Percentiles rank a stretch among this genome's conserved stretches.
These are phyloP conservation scores for Pangasianodon hypophthalmus DNA, from an alignment of 2,113 vertebrate species.

Conservation along the genomic window DNA sequence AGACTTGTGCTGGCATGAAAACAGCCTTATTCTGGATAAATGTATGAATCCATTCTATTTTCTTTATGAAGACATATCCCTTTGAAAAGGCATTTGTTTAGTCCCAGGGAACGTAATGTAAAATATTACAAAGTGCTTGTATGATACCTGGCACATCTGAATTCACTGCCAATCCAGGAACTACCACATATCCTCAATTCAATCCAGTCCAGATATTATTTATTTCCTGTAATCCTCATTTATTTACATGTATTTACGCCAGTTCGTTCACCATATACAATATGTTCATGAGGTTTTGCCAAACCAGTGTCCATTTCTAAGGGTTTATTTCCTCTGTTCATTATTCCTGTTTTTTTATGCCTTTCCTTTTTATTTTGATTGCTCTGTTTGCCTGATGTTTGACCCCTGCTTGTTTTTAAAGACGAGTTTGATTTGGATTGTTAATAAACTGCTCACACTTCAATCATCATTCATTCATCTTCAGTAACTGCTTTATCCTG, in stretches of 20 bases:
- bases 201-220: not conserved
- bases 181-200: not conserved
- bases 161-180: not conserved
- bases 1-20: not conserved
- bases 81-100: not conserved
- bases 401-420: not conserved
- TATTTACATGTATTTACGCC: not conserved
- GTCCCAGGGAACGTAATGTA: not conserved
- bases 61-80: not conserved
- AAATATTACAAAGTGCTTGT: not conserved
- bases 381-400: not conserved
- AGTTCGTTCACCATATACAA: no score
- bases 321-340: not conserved
- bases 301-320: not conserved
- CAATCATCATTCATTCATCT: not conserved
- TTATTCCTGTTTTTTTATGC: not conserved
- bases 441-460: not conserved
- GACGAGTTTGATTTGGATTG: not conserved
- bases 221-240: not conserved
- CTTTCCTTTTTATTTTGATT: not conserved
- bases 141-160: not conserved
- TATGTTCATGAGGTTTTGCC: not conserved
- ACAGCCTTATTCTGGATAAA: not conserved
- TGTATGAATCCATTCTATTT: not conserved
- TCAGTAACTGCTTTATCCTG: not conserved